Percentiles rank a stretch among this genome's conserved stretches.
These are phyloP conservation scores for Phaenicophaeus curvirostris DNA, from an alignment of 2,797 vertebrate species.

Conservation along the genomic window DNA sequence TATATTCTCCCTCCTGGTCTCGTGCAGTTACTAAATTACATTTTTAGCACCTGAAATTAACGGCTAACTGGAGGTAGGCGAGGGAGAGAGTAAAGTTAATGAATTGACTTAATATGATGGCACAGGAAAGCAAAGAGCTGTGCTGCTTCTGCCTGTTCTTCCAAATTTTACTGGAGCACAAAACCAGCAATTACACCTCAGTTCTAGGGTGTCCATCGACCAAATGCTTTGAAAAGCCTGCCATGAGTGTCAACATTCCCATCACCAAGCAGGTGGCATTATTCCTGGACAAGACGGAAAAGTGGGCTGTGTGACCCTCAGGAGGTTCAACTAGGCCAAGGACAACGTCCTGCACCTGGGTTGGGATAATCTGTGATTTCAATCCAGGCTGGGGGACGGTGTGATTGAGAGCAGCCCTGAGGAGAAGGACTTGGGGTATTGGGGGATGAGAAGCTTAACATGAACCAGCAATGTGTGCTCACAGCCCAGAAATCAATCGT, in stretches of 20 bases:
- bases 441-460: too few relatives aligned
- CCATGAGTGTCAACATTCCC: background rate
- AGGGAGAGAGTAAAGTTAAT: conserved; percentile 59
- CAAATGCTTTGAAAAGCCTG: background rate
- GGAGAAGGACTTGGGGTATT: too few relatives aligned
- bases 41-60: conserved; percentile 62
- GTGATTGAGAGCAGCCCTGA: too few relatives aligned
- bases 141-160: background rate
- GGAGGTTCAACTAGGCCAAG: too few relatives aligned
- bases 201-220: background rate
- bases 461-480: too few relatives aligned
- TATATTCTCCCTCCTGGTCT: conserved; percentile 51
- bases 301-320: too few relatives aligned
- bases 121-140: conserved; percentile 11
- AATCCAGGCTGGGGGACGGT: too few relatives aligned
- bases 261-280: background rate
- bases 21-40: conserved; percentile 57
- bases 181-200: background rate
- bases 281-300: background rate
- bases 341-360: too few relatives aligned
- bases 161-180: conserved; percentile 4
- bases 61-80: conserved; percentile 31
- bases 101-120: conserved; percentile 54
- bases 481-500: too few relatives aligned
- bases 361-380: too few relatives aligned